phyloP scores from a whole-genome alignment of 2,888 invertebrate genomes.

The Frankliniella intonsa region DNA sequence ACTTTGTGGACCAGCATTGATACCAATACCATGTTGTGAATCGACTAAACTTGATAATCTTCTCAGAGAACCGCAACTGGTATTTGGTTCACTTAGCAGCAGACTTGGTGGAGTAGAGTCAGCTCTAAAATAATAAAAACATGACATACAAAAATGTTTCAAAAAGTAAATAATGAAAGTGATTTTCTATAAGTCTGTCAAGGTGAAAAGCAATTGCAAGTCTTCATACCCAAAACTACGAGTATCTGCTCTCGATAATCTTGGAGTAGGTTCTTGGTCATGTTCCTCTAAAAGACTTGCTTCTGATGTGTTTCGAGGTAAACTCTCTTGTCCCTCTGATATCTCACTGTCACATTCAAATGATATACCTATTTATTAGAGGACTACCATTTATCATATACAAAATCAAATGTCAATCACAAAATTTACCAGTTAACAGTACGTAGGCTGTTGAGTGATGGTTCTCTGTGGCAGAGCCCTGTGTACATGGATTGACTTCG shows the following conservation, averaged over 20 bases:
- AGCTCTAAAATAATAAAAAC: constrained; percentile 38
- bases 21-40: constrained; percentile 36
- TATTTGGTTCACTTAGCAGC: constrained; percentile 40
- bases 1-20: constrained; percentile 31
- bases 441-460: neutral
- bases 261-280: neutral
- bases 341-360: neutral
- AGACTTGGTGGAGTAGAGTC: constrained; percentile 43
- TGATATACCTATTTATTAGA: neutral
- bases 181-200: neutral
- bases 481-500: constrained; percentile 16
- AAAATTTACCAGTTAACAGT: neutral
- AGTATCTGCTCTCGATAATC: neutral
- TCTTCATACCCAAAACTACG: neutral
- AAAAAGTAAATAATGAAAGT: neutral
- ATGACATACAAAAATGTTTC: constrained; percentile 10
- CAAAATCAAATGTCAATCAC: too few species aligned
- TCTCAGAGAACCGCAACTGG: constrained; percentile 41
- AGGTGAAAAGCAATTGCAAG: neutral
- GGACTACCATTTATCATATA: too few species aligned
- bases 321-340: neutral
- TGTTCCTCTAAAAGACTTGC: neutral
- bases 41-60: constrained; percentile 41
- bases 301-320: neutral
- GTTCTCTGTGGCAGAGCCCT: neutral